Conservation (phyloP, 1,140 invertebrate genomes). For the Hyphantria cunea region DNA sequence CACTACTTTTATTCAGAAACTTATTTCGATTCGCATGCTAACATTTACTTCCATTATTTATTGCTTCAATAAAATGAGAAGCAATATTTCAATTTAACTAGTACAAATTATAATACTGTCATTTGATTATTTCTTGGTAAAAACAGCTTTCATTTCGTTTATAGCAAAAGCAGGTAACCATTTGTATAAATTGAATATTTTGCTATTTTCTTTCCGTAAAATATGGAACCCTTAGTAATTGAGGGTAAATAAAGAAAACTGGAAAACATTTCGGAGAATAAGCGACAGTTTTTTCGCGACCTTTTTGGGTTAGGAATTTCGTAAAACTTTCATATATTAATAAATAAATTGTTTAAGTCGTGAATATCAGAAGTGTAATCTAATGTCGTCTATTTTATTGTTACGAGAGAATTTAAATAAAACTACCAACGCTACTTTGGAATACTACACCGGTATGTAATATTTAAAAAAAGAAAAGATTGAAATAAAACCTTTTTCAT, state of each 20-base stretch:
- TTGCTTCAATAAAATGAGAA: slow-evolving; percentile 18
- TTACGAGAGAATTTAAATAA: too few species aligned
- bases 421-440: slow-evolving; percentile 1
- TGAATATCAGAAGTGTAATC: too few species aligned
- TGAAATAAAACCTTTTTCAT: too few species aligned
- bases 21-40: slow-evolving; percentile 21
- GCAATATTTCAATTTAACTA: slow-evolving; percentile 20
- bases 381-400: too few species aligned
- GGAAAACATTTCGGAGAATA: too few species aligned
- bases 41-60: slow-evolving; percentile 20
- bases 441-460: too few species aligned
- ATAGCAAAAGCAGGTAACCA: background rate
- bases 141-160: background rate
- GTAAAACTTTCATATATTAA: too few species aligned
- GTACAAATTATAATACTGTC: slow-evolving; percentile 12
- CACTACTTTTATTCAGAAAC: background rate
- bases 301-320: too few species aligned
- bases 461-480: too few species aligned
- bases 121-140: slow-evolving; percentile 18
- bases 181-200: slow-evolving; percentile 2
- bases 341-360: too few species aligned
- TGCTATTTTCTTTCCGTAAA: background rate
- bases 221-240: slow-evolving; percentile 6
- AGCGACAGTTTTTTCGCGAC: too few species aligned
- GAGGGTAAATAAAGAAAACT: slow-evolving; percentile 5